phyloP scores from a whole-genome alignment of 1,140 invertebrate species.

The Teleopsis dalmanni region DNA sequence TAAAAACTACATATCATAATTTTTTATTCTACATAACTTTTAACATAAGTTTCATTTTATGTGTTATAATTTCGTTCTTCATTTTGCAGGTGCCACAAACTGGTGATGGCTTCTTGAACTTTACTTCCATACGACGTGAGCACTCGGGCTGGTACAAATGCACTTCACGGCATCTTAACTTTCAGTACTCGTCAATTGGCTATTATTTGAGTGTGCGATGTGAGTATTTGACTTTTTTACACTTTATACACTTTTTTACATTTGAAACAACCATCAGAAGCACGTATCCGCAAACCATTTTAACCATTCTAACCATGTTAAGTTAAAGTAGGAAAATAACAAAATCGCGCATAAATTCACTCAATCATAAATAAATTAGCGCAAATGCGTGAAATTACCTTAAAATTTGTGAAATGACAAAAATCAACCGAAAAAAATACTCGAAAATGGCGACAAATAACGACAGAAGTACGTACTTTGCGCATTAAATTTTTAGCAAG shows the following conservation, averaged over 20 bases:
- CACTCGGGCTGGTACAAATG: conserved; percentile 88
- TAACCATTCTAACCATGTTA: too few relatives aligned
- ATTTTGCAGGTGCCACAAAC: conserved; percentile 53
- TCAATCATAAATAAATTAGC: conserved; percentile 25
- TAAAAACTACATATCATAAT: too few relatives aligned
- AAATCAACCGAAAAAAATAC: too few relatives aligned
- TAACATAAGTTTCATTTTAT: background rate
- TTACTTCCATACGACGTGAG: conserved; percentile 63
- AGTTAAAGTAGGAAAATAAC: background rate
- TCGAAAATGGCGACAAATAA: too few relatives aligned
- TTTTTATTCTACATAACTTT: background rate
- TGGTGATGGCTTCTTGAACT: conserved; percentile 72
- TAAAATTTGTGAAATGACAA: conserved; percentile 1
- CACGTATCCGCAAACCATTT: too few relatives aligned
- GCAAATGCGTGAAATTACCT: conserved; percentile 40
- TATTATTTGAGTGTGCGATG: conserved; percentile 81
- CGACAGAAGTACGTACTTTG: too few relatives aligned
- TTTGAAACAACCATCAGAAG: background rate
- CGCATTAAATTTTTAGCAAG: too few relatives aligned
- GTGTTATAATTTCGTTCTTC: background rate
- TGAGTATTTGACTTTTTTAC: conserved; percentile 50
- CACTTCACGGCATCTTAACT: conserved; percentile 69
- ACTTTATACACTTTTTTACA: background rate
- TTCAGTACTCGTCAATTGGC: conserved; percentile 78
- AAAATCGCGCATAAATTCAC: background rate